Base-by-base conservation (phyloP, 2,797 vertebrate genomes). In the Neopelma chrysocephalum region DNA sequence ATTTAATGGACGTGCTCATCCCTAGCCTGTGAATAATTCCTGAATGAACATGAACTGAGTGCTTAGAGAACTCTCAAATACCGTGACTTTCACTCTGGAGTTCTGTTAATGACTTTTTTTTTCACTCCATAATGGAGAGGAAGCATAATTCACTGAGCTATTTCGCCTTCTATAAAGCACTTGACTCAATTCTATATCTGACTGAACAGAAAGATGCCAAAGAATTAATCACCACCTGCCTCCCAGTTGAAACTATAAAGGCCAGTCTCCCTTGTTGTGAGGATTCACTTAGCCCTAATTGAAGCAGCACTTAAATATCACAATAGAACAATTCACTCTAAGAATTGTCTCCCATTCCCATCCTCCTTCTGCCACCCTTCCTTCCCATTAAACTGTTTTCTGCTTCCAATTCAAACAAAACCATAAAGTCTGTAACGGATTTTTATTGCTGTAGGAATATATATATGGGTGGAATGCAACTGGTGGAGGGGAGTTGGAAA, bases 181-280 rank as follows among this genome's bases (percentile, higher is more conserved):
- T 89, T 82, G 76, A 96, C 73, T 93, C 19, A n/a, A 70, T 94
- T 95, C 66, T 88, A 1, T 91, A 93, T 78, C 76, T 86, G 72
- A n/a, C 34, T 93, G 50, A 62, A 93, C 31, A 97, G 57, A 96
- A 90, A 93, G 78, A 95, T 95, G 89, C 84, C 79, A 96, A 95
- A 86, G 79, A 96, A 94, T 96, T 97, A 96, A 96, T 97, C 91
- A 97, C 84, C 82, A 94, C 87, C 87, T 97, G 60, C 57, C 78
- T 96, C 48, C 68, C 81, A 85, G 92, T 94, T 95, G 90, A 88
- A 94, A 94, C 85, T 92, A 92, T 78, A 92, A 96, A 94, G 82
- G 68, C 79, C 88, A 86, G 34, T 85, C 96, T 93, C 82, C 89
- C 82, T 94, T 36, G 82, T 94, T 90, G 80, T 90, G 47, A 90